Conservation (phyloP, 2,888 invertebrate species). For the Melanostoma mellinum region DNA sequence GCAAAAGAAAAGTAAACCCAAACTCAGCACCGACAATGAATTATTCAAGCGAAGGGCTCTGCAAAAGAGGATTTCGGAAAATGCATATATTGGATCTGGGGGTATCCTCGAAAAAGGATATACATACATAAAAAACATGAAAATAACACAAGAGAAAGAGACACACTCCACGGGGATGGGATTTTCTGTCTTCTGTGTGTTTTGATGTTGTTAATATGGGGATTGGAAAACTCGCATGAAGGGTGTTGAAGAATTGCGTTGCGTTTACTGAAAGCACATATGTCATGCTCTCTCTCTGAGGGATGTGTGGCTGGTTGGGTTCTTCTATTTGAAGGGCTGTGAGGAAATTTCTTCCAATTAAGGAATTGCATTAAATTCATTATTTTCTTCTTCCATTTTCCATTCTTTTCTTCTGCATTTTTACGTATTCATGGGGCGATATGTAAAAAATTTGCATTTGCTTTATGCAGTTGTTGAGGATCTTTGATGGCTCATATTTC, state of each 20-base stretch:
- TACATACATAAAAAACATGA: no score
- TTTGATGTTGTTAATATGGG: no score
- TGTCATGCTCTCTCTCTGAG: not conserved
- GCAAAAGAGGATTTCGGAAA: slow-evolving; percentile 30
- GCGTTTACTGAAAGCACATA: slow-evolving; percentile 18
- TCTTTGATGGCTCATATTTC: no score
- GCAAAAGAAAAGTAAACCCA: slow-evolving; percentile 1
- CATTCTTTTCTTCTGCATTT: not conserved
- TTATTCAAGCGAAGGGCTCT: slow-evolving; percentile 40
- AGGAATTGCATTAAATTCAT: slow-evolving; percentile 40
- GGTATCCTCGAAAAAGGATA: not conserved
- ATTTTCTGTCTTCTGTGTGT: no score
- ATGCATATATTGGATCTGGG: slow-evolving; percentile 30
- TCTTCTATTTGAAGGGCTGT: slow-evolving; percentile 12
- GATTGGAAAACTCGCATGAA: not conserved
- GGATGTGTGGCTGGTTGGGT: slow-evolving; percentile 11
- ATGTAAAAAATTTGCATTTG: not conserved
- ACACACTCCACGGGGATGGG: slow-evolving; percentile 1
- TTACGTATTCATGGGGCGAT: not conserved
- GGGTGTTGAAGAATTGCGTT: no score
- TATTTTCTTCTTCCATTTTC: not conserved
- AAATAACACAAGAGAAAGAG: not conserved
- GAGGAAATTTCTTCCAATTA: slow-evolving; percentile 28
- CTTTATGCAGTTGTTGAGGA: no score
- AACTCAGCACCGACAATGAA: slow-evolving; percentile 33